Percentiles rank a stretch among this genome's conserved stretches.
Conservation (phyloP, 2,888 invertebrate species). For the Nephrotoma appendiculata region DNA sequence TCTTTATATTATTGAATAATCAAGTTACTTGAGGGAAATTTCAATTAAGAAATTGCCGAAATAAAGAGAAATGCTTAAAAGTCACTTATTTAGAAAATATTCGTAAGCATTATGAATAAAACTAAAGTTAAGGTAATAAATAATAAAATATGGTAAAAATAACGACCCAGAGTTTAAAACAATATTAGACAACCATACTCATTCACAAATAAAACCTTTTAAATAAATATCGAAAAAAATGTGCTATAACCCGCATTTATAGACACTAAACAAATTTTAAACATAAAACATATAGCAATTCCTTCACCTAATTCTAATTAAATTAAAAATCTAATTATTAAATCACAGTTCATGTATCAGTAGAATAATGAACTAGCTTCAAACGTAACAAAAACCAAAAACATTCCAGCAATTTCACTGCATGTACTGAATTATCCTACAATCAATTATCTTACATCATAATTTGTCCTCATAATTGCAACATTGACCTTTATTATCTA, state of each 20-base stretch:
- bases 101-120: no score
- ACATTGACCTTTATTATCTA: neutral
- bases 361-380: neutral
- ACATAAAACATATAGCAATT: neutral
- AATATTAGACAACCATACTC: no score
- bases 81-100: no score
- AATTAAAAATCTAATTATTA: neutral
- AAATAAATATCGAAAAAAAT: neutral
- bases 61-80: no score
- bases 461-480: neutral
- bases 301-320: neutral
- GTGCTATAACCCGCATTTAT: neutral
- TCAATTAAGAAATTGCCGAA: no score
- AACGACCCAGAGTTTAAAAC: no score
- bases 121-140: no score
- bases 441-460: neutral
- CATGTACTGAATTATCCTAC: neutral
- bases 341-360: neutral
- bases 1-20: no score
- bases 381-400: neutral
- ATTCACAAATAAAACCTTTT: neutral
- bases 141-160: no score
- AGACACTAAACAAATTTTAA: neutral
- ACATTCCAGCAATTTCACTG: neutral
- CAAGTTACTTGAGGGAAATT: no score